Conservation (phyloP, 1,140 invertebrate genomes). For the Bombus fervidus region DNA sequence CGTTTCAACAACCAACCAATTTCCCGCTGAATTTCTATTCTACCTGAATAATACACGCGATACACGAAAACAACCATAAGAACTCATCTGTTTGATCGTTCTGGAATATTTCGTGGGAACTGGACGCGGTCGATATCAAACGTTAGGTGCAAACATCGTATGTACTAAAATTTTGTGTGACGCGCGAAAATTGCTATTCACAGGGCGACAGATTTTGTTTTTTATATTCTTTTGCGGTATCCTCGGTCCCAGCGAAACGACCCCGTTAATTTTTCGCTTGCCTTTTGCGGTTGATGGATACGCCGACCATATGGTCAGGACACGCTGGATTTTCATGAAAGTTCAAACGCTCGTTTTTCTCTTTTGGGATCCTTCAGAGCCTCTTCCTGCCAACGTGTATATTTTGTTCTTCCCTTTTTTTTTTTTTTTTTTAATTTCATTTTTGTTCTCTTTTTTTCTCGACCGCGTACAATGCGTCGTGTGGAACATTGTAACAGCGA, state of each 20-base stretch:
- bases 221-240: neutral
- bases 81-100: neutral
- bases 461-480: neutral
- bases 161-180: neutral
- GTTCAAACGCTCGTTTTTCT: conserved; percentile 41
- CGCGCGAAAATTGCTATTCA: neutral
- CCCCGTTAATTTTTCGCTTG: conserved; percentile 33
- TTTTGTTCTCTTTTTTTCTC: neutral
- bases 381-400: conserved; percentile 9
- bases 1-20: neutral
- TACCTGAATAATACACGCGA: neutral
- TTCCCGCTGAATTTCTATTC: neutral
- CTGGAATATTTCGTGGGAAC: neutral
- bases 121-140: neutral
- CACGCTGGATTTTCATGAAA: conserved; percentile 43
- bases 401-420: neutral
- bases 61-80: neutral
- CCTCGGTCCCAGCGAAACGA: neutral
- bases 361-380: conserved; percentile 21
- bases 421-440: neutral
- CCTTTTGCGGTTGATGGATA: conserved; percentile 41
- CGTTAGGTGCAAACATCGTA: neutral
- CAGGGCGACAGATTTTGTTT: neutral
- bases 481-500: conserved; percentile 5
- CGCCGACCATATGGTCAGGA: conserved; percentile 20